phyloP scores from a whole-genome alignment of 1,140 invertebrate genomes.

The Atta texana region DNA sequence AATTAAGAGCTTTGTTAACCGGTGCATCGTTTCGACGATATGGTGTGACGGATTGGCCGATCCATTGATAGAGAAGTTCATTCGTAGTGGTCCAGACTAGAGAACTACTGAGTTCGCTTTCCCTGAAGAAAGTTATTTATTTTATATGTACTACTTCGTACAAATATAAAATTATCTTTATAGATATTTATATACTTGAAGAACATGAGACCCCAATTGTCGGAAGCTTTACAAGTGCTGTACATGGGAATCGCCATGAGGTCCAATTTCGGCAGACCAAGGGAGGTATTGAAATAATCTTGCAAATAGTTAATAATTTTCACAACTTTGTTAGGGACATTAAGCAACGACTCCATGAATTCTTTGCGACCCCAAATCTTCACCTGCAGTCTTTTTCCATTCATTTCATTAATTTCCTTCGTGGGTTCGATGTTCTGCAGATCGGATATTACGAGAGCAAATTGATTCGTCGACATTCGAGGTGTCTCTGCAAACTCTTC shows the following conservation, averaged over 20 bases:
- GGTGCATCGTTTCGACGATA: constrained; percentile 90
- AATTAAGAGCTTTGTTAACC: constrained; percentile 90
- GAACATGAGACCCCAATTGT: constrained; percentile 92
- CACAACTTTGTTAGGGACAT: constrained; percentile 88
- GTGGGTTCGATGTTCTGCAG: constrained; percentile 85
- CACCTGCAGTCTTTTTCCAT: constrained; percentile 83
- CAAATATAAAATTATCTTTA: neutral
- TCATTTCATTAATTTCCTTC: constrained; percentile 78
- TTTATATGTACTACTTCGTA: neutral
- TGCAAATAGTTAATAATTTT: constrained; percentile 89
- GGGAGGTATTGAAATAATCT: constrained; percentile 90
- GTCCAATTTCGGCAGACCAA: constrained; percentile 92
- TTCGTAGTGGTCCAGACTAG: constrained; percentile 89
- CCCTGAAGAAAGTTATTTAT: constrained; percentile 84
- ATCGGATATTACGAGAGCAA: constrained; percentile 94
- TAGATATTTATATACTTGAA: constrained; percentile 88
- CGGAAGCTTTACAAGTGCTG: constrained; percentile 89
- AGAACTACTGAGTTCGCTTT: constrained; percentile 89
- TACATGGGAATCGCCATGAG: constrained; percentile 95
- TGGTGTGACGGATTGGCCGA: constrained; percentile 91
- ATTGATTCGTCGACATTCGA: constrained; percentile 93
- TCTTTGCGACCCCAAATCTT: constrained; percentile 92
- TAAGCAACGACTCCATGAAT: constrained; percentile 88
- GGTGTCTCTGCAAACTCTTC: constrained; percentile 91
- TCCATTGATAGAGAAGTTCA: constrained; percentile 91